Evolutionary conservation across 2,888 invertebrate genomes (phyloP), one percentile per base, ranked within the genome.

Genomic region (Idaea straminata): DNA sequence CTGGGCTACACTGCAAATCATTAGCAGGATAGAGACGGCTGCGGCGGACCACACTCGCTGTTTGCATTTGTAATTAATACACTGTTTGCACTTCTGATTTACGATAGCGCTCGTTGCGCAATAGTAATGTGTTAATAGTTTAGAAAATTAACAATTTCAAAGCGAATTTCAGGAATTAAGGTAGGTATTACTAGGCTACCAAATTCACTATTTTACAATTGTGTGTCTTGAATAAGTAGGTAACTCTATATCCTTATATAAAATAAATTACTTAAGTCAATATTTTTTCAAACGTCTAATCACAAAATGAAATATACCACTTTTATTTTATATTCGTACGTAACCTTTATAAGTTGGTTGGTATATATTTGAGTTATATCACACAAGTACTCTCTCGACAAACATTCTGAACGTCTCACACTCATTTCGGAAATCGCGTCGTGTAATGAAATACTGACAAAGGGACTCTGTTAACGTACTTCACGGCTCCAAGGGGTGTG

Each of bases 51-150:
- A 87, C 90, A 89, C 87, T 90, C 84, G 88, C 89, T 91, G 92
- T 92, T 92, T 91, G 91, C 91, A 92, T 92, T 91, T 86, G 90
- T 92, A 92, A 92, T 92, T 91, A 92, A 92, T 92, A 91, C 90
- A 92, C 86, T 91, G 91, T 92, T 92, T 92, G 91, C 86, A 82
- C 87, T 86, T 83, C 87, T 92, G 91, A 92, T 92, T 92, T 92
- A 92, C 90, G 91, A 88, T 87, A 88, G 79, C 85, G 82, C 85
- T 84, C 82, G 85, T 80, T 86, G 82, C 83, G 82, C 83, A 85
- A 84, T 87, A 80, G 86, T 90, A 90, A 91, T 91, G 91, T 90
- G 89, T 91, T 92, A 91, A 92, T 91, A 89, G 89, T 86, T 88
- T 85, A 84, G 80, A 86, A 88, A 86, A 89, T 90, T 88, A 85